Evolutionary conservation across 2,888 invertebrate species (phyloP).

Genomic region (Eristalinus aeneus): DNA sequence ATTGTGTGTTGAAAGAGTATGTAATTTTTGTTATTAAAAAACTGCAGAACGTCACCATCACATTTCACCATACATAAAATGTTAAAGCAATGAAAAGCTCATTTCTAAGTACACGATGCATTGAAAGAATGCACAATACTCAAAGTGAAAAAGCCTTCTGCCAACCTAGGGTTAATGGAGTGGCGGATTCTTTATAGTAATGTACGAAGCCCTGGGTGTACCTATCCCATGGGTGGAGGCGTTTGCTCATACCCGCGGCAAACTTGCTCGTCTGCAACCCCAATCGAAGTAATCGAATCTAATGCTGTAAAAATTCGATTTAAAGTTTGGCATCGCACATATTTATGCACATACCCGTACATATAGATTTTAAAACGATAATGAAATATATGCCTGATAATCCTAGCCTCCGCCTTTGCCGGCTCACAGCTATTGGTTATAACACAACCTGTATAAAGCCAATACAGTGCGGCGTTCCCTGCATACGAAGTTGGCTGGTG

Average conservation of each 20-base stretch:
- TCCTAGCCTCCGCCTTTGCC: slow-evolving; percentile 46
- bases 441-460: slow-evolving; percentile 21
- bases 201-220: background rate
- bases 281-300: slow-evolving; percentile 46
- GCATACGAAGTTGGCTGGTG: background rate
- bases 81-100: too few species aligned
- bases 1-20: slow-evolving; percentile 23
- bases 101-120: background rate
- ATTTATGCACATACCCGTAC: slow-evolving; percentile 13
- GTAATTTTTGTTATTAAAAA: too few species aligned
- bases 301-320: slow-evolving; percentile 67
- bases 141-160: background rate
- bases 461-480: slow-evolving; percentile 24
- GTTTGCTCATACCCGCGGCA: background rate
- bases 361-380: slow-evolving; percentile 42
- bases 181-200: background rate
- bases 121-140: background rate
- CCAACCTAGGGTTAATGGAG: background rate
- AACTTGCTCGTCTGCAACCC: background rate
- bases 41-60: too few species aligned
- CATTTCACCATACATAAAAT: too few species aligned
- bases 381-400: slow-evolving; percentile 60
- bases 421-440: slow-evolving; percentile 51
- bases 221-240: slow-evolving; percentile 37
- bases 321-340: slow-evolving; percentile 63